Evolutionary conservation across 2,888 invertebrate genomes (phyloP).

Genomic region (Melolontha melolontha): DNA sequence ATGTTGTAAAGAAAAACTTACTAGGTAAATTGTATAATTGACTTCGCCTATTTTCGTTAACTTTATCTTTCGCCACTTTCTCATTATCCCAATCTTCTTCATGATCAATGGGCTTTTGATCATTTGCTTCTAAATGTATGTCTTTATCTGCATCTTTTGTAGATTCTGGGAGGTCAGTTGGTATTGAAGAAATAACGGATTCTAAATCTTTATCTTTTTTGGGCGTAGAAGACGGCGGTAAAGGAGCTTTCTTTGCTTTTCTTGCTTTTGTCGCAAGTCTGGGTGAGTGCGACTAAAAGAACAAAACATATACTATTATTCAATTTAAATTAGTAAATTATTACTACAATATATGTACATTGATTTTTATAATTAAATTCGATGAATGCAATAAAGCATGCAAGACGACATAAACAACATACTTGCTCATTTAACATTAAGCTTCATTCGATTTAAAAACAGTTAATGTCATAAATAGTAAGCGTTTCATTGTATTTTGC

Average conservation of each 20-base stretch:
- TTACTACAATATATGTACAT: background rate
- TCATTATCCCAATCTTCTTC: slow-evolving; percentile 68
- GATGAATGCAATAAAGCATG: too few species aligned
- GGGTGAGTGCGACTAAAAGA: slow-evolving; percentile 59
- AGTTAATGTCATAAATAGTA: slow-evolving; percentile 1
- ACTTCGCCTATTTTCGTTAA: slow-evolving; percentile 70
- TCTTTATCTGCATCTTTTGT: background rate
- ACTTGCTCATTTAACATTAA: too few species aligned
- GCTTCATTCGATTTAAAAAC: background rate
- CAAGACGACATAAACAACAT: too few species aligned
- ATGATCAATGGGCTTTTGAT: background rate
- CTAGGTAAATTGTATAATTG: slow-evolving; percentile 43
- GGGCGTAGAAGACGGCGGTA: slow-evolving; percentile 68
- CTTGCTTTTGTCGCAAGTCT: slow-evolving; percentile 68
- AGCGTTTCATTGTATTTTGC: slow-evolving; percentile 17
- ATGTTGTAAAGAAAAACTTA: too few species aligned
- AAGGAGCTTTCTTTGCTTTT: slow-evolving; percentile 77
- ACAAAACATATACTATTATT: slow-evolving; percentile 15
- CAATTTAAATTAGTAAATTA: background rate
- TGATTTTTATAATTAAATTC: too few species aligned
- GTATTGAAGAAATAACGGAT: background rate
- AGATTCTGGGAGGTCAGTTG: background rate
- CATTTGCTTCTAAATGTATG: background rate
- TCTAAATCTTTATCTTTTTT: background rate
- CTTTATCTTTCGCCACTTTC: slow-evolving; percentile 71